A percentile compares a stretch with the other conserved stretches of the same genome.
Evolutionary conservation across 2,113 vertebrate genomes (phyloP).

Genomic region (Platichthys stellatus): DNA sequence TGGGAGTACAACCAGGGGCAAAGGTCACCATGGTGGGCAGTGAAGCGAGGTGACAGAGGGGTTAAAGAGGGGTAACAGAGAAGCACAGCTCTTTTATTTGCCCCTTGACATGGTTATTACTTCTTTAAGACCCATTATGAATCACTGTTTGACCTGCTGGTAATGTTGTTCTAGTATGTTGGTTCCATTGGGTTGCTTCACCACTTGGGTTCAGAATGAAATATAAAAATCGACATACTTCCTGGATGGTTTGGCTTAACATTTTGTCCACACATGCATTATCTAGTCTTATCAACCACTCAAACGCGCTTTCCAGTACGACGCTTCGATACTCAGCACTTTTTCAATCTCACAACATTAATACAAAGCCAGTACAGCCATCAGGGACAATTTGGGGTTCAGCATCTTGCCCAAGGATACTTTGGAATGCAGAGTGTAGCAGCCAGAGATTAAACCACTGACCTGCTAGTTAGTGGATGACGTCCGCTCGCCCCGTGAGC

Average conservation of each 20-base stretch:
- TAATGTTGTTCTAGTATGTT: background rate
- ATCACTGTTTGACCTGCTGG: background rate
- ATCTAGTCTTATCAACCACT: no score
- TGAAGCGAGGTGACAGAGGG: slow-evolving; percentile 20
- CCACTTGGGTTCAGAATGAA: background rate
- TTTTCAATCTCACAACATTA: no score
- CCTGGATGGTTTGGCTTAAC: background rate
- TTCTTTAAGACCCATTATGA: slow-evolving; percentile 1
- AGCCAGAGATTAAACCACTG: no score
- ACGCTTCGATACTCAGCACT: no score
- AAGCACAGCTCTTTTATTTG: slow-evolving; percentile 27
- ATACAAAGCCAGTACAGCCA: no score
- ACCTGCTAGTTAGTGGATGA: no score
- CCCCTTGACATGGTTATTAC: background rate
- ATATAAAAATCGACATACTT: background rate
- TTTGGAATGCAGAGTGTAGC: no score
- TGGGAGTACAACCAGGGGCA: slow-evolving; percentile 70
- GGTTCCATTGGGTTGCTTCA: background rate
- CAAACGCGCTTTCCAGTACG: no score
- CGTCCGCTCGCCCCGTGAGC: no score
- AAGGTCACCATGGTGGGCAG: slow-evolving; percentile 47
- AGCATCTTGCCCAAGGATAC: no score
- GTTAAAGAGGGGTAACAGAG: slow-evolving; percentile 35
- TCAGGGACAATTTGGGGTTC: no score
- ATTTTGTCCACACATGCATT: background rate